Evolutionary conservation across 1,140 invertebrate genomes (phyloP), one percentile per base, ranked within the genome.

Genomic region (Drosophila serrata): DNA sequence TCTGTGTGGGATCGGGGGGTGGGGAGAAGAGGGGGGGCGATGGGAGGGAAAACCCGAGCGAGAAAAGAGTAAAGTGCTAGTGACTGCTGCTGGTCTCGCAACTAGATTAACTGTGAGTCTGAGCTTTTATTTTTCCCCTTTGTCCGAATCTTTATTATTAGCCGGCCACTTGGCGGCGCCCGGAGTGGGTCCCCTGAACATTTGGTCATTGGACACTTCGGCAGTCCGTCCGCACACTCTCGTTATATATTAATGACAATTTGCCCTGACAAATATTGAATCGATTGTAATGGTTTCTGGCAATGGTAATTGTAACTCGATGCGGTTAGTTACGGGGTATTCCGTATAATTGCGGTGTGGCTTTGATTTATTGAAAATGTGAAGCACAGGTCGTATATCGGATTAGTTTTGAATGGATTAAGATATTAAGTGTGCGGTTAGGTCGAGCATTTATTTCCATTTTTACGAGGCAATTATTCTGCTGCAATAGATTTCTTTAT

Each of bases 41-140:
- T 27, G 11, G 49, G 29, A 39, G 29, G 13, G 37, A 13, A 31
- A 19, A 69, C 6, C 39, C 29, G 45, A 69, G 58, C 37, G 65
- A 45, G 62, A 67, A 67, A 74, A 31, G 46, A 53, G 68, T 58
- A 72, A 72, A 58, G 65, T 72, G 59, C 57, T 55, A 48, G 58
- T 75, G 39, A 55, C 55, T 75, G 73, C 55, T 76, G 74, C 72
- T 58, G 74, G 74, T 68, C 73, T 72, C 57, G 51, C 84, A 87
- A 88, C 84, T 87, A 88, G 84, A 87, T 87, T 88, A 87, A 77
- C 67, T 70, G 63, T 84, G 76, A 65, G 84, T 49, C 62, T 49
- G 63, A 77, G 84, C 80, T 77, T 73, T 64, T 74, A 79, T 79
- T 68, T 53, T 33, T 53, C 13, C 3, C 19, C 11, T 19, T 49